Percentiles rank a stretch among this genome's conserved stretches.
phyloP scores from a whole-genome alignment of 2,113 vertebrate species.

The Heloderma charlesbogerti region DNA sequence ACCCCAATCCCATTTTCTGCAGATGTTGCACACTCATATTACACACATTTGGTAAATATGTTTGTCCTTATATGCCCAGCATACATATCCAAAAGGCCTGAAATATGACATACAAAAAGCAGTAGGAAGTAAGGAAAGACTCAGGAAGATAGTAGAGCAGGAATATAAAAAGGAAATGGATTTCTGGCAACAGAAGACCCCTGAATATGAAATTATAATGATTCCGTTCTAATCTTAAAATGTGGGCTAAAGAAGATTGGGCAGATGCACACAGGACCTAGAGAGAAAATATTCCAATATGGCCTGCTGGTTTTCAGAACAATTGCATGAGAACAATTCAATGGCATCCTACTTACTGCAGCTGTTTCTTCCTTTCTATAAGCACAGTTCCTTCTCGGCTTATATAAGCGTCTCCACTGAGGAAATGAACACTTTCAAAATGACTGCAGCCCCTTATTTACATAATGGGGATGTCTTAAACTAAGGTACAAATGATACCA shows the following conservation, averaged over 20 bases:
- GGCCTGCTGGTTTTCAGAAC: not conserved
- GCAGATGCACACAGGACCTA: not conserved
- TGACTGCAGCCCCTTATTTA: not conserved
- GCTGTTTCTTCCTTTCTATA: not conserved
- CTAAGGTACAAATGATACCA: slow-evolving; percentile 14
- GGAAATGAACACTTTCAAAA: slow-evolving; percentile 18
- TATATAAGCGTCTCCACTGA: not conserved
- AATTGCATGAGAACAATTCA: not conserved
- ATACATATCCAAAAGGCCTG: not conserved
- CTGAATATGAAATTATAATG: not conserved
- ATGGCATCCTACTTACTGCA: slow-evolving; percentile 34
- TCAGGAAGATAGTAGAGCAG: not conserved
- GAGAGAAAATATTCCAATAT: slow-evolving; percentile 6
- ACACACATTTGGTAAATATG: not conserved
- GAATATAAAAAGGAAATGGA: slow-evolving; percentile 38
- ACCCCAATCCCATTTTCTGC: too few relatives aligned
- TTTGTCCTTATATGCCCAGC: not conserved
- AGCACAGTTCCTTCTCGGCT: not conserved
- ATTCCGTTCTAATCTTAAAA: slow-evolving; percentile 20
- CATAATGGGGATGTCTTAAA: slow-evolving; percentile 5
- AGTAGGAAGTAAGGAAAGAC: not conserved
- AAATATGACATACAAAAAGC: slow-evolving; percentile 12
- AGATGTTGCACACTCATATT: not conserved
- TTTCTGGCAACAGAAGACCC: slow-evolving; percentile 29
- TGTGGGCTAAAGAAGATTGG: slow-evolving; percentile 1